Base-by-base conservation (phyloP, 1,140 invertebrate genomes). In the Drosophila mojavensis region DNA sequence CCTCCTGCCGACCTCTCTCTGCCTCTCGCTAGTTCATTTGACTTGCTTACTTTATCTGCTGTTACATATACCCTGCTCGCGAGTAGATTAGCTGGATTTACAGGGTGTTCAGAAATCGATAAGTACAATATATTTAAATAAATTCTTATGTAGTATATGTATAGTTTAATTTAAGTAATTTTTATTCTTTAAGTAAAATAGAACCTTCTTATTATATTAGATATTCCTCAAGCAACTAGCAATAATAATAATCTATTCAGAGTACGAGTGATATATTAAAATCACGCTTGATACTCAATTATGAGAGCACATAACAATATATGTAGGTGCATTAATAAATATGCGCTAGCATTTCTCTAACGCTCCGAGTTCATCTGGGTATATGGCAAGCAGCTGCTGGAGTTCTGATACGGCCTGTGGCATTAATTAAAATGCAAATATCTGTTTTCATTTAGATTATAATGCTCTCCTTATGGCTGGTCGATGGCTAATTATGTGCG, bases 391-490 rank as follows among this genome's bases (percentile, higher is more conserved):
- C 6, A 60, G 43, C 26, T 48, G 28, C 43, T 39, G 43, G 43
- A 41, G 63, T 7, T 24, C 51, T 53, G 45, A 15, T 26, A 41
- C 36, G 45, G 17, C 56, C 51, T 26, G 26, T 11, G 47, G 73
- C 55, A 71, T 75, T 71, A 64, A 71, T 75, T 75, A 71, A 50
- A 69, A 69, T 67, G 69, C 51, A 65, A 55, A 79, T 82, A 82
- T 79, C 51, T 73, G 70, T 67, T 78, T 85, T 78, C 54, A 82
- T 78, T 75, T 78, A 64, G 53, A 78, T 66, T 58, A 17, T 68
- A 74, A 73, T 73, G 43, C 51, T 58, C 15, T 36, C 65, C 50
- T 73, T 55, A 63, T 69, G 59, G 55, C 13, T 43, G 60, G 60
- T 17, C 58, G 45, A 24, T 41, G 9, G n/a, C 9, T 28, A 59